phyloP scores from a whole-genome alignment of 2,888 invertebrate species.

The Ommatoiulus sabulosus region DNA sequence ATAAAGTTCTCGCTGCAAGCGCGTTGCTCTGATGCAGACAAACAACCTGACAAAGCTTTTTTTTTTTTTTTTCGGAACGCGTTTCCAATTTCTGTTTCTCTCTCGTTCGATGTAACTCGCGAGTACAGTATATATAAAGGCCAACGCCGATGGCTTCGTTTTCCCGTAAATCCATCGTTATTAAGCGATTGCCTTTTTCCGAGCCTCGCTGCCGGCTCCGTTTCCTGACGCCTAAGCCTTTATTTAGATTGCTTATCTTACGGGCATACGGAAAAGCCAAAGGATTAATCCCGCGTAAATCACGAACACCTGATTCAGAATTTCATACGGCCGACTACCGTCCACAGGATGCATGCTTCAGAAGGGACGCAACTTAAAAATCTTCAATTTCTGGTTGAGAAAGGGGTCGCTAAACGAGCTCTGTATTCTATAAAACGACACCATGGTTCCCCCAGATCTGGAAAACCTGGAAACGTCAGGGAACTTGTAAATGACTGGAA shows the following conservation, averaged over 20 bases:
- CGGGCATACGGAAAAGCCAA: neutral
- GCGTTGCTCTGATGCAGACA: neutral
- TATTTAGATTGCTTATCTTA: neutral
- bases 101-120: neutral
- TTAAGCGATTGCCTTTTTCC: conserved; percentile 27
- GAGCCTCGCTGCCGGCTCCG: neutral
- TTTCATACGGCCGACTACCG: neutral
- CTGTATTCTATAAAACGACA: too few relatives aligned
- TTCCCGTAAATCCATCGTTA: neutral
- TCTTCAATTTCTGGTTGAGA: too few relatives aligned
- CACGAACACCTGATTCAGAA: neutral
- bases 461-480: too few relatives aligned
- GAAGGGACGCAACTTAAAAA: neutral
- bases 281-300: conserved; percentile 4
- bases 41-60: conserved; percentile 3
- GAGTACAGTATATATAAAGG: neutral
- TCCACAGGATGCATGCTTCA: neutral
- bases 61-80: neutral
- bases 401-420: too few relatives aligned
- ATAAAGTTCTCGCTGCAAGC: neutral
- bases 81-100: neutral
- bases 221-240: neutral
- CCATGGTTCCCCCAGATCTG: too few relatives aligned
- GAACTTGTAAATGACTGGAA: too few relatives aligned
- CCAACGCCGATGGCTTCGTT: neutral